Base-by-base conservation (phyloP, 1,140 invertebrate species). In the Cephus cinctus region DNA sequence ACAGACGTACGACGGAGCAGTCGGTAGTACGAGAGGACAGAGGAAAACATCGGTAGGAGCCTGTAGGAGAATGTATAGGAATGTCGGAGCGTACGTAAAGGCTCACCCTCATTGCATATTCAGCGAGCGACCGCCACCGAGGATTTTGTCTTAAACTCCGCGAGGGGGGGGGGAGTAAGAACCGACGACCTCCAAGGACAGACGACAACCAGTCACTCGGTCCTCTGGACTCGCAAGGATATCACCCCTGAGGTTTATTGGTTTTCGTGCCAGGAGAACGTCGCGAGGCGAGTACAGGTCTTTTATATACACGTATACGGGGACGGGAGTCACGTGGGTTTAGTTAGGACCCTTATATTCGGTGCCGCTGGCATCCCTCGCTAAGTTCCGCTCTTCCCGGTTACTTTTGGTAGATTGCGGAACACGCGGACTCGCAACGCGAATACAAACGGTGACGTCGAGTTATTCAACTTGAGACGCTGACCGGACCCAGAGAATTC, bases 41-140 rank as follows among this genome's bases (percentile, higher is more conserved):
- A n/a, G n/a, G n/a, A n/a, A n/a, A n/a, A n/a, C n/a, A n/a, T n/a
- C n/a, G n/a, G n/a, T n/a, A n/a, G n/a, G n/a, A n/a, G n/a, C n/a
- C n/a, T n/a, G n/a, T n/a, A n/a, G n/a, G n/a, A n/a, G n/a, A n/a
- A n/a, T n/a, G n/a, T n/a, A n/a, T n/a, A n/a, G n/a, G 5, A 8
- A 12, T 4, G 11, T 11, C 27, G 27, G 14, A 12, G 8, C 15
- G 27, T 18, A 12, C 27, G 27, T 12, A 3, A 11, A 9, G 9
- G 34, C 19, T 36, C 34, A 18, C 14, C 50, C 62, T 73, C 67
- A 73, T 74, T 73, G 71, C 63, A 70, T 76, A 74, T 73, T 74
- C 71, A 71, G 63, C 56, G 57, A 55, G 40, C 21, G 43, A 47
- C 39, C 31, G 39, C 21, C 38, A 47, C 45, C 45, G 55, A 62